These are phyloP conservation scores for Tupaia chinensis DNA, from an alignment of 2,113 vertebrate species.

Conservation along the genomic window DNA sequence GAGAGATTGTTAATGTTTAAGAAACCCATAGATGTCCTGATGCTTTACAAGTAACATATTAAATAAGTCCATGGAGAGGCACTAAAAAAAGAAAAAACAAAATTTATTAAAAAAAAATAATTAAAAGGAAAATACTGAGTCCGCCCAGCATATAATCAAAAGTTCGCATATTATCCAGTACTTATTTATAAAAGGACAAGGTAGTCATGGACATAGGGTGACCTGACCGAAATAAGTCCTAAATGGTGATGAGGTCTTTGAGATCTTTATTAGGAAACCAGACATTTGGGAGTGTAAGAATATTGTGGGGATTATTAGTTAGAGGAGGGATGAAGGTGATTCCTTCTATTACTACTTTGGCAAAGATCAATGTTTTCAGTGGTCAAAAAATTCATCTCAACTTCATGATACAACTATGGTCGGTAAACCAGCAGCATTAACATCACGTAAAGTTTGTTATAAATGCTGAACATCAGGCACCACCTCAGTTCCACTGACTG, in stretches of 20 bases:
- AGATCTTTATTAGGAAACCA: neutral
- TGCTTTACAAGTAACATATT: neutral
- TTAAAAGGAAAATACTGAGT: too few species aligned
- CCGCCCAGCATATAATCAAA: neutral
- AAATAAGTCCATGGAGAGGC: neutral
- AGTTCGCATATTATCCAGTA: neutral
- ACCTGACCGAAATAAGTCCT: neutral
- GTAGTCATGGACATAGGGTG: neutral
- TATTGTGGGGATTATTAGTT: neutral
- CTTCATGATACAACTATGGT: neutral
- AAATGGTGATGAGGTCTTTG: neutral
- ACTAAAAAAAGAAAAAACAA: too few species aligned
- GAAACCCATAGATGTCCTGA: neutral
- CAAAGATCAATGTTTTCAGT: neutral
- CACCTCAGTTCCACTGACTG: neutral
- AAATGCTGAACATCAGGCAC: neutral
- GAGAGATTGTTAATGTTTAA: neutral
- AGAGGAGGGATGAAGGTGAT: neutral
- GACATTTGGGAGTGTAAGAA: neutral
- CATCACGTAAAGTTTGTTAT: neutral
- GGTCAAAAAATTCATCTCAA: neutral
- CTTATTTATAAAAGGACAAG: neutral
- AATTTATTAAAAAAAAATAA: too few species aligned
- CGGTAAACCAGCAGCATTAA: neutral
- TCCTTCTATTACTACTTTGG: neutral